Evolutionary conservation across 2,888 invertebrate genomes (phyloP).

Genomic region (Beris chalybata): DNA sequence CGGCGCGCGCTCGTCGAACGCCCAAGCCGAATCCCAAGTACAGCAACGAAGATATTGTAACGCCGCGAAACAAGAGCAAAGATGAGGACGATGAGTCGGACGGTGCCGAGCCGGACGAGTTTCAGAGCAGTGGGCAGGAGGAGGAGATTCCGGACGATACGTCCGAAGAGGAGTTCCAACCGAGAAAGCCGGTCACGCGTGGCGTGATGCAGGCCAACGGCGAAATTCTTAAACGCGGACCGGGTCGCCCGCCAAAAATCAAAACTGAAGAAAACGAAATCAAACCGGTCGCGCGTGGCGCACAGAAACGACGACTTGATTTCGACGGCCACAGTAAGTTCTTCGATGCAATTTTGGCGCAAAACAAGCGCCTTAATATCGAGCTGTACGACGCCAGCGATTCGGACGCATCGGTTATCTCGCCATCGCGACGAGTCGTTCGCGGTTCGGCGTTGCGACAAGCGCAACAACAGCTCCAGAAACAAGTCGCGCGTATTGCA

Average conservation of each 20-base stretch:
- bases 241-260: conserved; percentile 10
- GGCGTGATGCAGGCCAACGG: conserved; percentile 10
- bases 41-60: conserved; percentile 52
- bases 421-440: background rate
- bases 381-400: conserved; percentile 42
- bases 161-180: conserved; percentile 43
- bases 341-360: conserved; percentile 39
- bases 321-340: background rate
- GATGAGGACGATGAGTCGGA: conserved; percentile 7
- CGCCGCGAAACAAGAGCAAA: conserved; percentile 34
- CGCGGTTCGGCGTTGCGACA: background rate
- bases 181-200: conserved; percentile 15
- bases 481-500: background rate
- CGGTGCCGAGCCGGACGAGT: conserved; percentile 32
- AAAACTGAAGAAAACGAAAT: conserved; percentile 22
- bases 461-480: background rate
- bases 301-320: conserved; percentile 6
- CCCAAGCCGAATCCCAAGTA: conserved; percentile 57
- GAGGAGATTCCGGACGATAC: conserved; percentile 35
- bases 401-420: conserved; percentile 10
- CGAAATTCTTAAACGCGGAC: conserved; percentile 15
- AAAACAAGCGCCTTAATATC: conserved; percentile 42
- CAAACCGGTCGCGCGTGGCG: conserved; percentile 2
- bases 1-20: conserved; percentile 49
- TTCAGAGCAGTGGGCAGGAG: conserved; percentile 43